These are phyloP conservation scores for Sapajus apella DNA, from an alignment of 2,113 vertebrate species.

Conservation along the genomic window DNA sequence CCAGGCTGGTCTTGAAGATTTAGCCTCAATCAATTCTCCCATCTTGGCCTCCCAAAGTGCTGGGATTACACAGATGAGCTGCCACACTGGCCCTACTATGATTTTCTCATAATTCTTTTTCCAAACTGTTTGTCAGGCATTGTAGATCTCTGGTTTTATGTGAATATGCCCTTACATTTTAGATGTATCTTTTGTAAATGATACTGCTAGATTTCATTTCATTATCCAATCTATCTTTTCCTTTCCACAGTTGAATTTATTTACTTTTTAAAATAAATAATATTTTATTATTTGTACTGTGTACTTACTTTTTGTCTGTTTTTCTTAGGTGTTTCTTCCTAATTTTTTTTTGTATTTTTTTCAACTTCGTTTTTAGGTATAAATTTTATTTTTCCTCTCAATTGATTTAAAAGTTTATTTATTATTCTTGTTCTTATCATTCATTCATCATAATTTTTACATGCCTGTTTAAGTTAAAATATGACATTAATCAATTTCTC, in stretches of 20 bases:
- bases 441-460: not conserved
- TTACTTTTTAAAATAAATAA: not conserved
- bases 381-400: not conserved
- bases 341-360: not conserved
- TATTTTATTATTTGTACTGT: not conserved
- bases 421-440: not conserved
- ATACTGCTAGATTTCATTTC: not conserved
- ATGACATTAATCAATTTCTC: not conserved
- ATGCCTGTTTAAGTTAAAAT: not conserved
- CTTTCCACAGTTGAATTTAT: not conserved
- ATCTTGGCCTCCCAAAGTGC: too few species aligned
- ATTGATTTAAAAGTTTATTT: not conserved
- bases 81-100: not conserved
- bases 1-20: too few species aligned
- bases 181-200: not conserved
- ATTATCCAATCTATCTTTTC: not conserved
- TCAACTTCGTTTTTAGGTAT: not conserved
- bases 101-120: conserved; percentile 40
- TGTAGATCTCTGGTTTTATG: not conserved
- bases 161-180: not conserved
- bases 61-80: too few species aligned
- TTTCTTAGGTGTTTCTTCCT: not conserved
- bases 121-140: not conserved
- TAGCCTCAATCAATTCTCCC: too few species aligned
- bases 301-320: not conserved